A percentile compares a stretch with the other conserved stretches of the same genome.
Conservation (phyloP, 2,113 vertebrate genomes). For the Cacatua alba region DNA sequence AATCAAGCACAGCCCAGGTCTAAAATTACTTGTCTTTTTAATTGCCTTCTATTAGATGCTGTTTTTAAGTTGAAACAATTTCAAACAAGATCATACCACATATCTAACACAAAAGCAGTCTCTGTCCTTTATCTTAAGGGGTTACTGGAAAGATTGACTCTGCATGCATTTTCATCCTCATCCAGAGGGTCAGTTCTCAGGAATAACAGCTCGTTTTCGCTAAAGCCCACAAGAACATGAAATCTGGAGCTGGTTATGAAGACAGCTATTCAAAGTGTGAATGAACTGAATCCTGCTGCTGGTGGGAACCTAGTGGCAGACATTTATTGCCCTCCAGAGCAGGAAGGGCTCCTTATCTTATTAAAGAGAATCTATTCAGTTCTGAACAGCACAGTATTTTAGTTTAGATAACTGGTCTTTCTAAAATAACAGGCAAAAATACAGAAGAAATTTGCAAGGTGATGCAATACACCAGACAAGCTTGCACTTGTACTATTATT, state of each 20-base stretch:
- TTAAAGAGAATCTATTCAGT: background rate
- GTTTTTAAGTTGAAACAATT: background rate
- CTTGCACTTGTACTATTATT: background rate
- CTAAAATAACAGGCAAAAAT: background rate
- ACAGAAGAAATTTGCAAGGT: background rate
- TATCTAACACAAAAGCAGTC: background rate
- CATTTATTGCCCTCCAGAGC: background rate
- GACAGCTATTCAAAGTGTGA: background rate
- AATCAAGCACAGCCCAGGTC: background rate
- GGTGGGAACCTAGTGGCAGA: background rate
- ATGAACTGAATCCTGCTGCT: background rate
- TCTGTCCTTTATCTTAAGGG: background rate
- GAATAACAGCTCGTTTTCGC: background rate
- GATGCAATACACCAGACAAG: background rate
- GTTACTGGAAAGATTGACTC: background rate
- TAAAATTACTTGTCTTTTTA: background rate
- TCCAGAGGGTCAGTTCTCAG: background rate
- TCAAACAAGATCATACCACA: background rate
- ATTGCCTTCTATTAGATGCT: background rate
- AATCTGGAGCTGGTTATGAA: background rate
- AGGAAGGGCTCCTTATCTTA: background rate
- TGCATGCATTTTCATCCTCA: background rate
- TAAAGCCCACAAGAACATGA: background rate
- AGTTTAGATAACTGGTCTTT: background rate
- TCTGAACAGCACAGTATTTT: background rate